Percentiles rank a stretch among this genome's conserved stretches.
phyloP scores from a whole-genome alignment of 2,113 vertebrate species.

The Danionella cerebrum region DNA sequence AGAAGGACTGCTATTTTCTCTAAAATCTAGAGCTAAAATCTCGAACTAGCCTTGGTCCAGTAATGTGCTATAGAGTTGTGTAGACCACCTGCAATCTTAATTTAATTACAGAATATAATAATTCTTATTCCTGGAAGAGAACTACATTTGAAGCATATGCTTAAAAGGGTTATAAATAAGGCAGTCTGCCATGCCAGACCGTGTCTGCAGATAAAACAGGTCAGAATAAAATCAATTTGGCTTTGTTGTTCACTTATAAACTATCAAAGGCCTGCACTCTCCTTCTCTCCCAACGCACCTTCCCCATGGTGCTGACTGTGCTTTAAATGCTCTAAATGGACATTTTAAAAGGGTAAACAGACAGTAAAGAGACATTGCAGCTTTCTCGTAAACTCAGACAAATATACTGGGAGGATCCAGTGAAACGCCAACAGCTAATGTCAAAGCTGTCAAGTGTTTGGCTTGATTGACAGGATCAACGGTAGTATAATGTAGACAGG shows the following conservation, averaged over 20 bases:
- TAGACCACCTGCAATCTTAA: background rate
- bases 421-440: background rate
- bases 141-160: background rate
- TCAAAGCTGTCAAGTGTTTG: background rate
- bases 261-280: slow-evolving; percentile 3
- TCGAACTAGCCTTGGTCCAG: background rate
- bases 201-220: slow-evolving; percentile 1
- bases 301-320: background rate
- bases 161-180: slow-evolving; percentile 21
- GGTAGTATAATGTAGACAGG: background rate
- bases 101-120: background rate
- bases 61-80: background rate
- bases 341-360: background rate
- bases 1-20: too few species aligned
- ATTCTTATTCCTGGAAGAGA: background rate
- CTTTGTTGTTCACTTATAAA: slow-evolving; percentile 27
- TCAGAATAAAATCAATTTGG: slow-evolving; percentile 23
- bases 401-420: background rate
- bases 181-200: background rate
- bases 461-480: background rate
- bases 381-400: background rate
- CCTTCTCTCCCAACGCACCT: background rate
- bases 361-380: background rate
- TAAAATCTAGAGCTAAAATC: too few species aligned
- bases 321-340: slow-evolving; percentile 12